Conservation (phyloP, 92 coral and sea anemone species). For the Porites divaricata region DNA sequence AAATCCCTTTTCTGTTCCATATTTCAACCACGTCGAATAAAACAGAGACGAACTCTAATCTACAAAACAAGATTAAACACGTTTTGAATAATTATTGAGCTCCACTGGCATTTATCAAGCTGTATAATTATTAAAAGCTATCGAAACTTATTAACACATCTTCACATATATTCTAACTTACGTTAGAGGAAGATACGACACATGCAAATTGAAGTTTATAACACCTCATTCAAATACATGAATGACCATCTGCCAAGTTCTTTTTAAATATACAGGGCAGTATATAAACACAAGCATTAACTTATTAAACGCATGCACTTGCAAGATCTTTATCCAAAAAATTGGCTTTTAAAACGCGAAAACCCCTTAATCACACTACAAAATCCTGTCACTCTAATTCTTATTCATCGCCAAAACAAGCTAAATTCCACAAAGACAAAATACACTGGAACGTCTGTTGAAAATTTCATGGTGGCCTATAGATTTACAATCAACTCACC, state of each 20-base stretch:
- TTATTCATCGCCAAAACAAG: not conserved
- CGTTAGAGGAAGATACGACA: too few species aligned
- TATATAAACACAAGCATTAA: too few species aligned
- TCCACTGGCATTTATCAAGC: not conserved
- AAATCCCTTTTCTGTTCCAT: too few species aligned
- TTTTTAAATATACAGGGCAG: too few species aligned
- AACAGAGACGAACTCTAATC: not conserved
- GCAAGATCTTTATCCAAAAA: too few species aligned
- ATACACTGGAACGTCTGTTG: constrained; percentile 7
- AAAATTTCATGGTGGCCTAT: constrained; percentile 70
- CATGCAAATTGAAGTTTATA: too few species aligned
- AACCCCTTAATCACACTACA: not conserved
- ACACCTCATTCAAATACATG: too few species aligned
- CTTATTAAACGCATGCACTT: too few species aligned
- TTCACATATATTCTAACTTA: too few species aligned
- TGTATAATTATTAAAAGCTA: too few species aligned
- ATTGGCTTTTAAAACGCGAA: not conserved
- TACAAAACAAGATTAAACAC: not conserved
- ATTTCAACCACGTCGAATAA: not conserved
- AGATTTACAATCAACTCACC: constrained; percentile 62
- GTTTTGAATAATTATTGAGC: not conserved
- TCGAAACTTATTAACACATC: too few species aligned
- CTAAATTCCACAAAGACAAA: not conserved
- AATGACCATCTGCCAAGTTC: too few species aligned
- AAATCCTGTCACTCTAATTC: not conserved